Conservation (phyloP, 2,797 vertebrate species). For the Poeciliopsis turneri region DNA sequence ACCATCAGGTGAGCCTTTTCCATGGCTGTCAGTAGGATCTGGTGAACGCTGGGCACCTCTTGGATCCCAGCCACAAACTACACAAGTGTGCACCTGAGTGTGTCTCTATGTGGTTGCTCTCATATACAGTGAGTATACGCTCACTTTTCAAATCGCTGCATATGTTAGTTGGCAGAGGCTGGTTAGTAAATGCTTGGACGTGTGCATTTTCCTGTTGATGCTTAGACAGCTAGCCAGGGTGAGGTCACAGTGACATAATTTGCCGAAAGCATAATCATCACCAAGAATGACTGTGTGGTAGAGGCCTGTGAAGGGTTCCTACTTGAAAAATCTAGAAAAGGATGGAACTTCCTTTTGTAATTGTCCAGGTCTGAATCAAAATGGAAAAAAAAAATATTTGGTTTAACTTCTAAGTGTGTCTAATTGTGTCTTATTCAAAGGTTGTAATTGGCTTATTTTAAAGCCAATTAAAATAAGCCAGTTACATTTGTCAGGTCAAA, state of each 20-base stretch:
- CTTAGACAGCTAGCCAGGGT: neutral
- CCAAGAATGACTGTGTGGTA: neutral
- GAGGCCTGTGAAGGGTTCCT: neutral
- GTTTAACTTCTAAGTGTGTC: neutral
- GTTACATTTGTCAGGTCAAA: neutral
- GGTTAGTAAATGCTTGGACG: neutral
- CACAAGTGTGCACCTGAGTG: conserved; percentile 14
- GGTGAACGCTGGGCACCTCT: conserved; percentile 28
- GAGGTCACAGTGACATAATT: conserved; percentile 40
- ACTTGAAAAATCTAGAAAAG: neutral
- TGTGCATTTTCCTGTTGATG: neutral
- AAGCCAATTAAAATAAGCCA: too few relatives aligned
- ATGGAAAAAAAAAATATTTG: neutral
- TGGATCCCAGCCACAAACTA: conserved; percentile 30
- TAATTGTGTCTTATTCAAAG: neutral
- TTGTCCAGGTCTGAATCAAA: neutral
- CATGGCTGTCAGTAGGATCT: conserved; percentile 48
- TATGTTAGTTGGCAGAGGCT: conserved; percentile 3
- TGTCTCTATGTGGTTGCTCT: neutral
- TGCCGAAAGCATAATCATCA: conserved; percentile 18
- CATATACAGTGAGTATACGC: neutral
- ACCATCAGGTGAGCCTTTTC: conserved; percentile 63
- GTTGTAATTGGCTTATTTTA: neutral
- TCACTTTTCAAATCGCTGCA: conserved; percentile 1
- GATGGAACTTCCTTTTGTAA: neutral